Conservation (phyloP, 1,140 invertebrate species). For the Melipona quadrifasciata region DNA sequence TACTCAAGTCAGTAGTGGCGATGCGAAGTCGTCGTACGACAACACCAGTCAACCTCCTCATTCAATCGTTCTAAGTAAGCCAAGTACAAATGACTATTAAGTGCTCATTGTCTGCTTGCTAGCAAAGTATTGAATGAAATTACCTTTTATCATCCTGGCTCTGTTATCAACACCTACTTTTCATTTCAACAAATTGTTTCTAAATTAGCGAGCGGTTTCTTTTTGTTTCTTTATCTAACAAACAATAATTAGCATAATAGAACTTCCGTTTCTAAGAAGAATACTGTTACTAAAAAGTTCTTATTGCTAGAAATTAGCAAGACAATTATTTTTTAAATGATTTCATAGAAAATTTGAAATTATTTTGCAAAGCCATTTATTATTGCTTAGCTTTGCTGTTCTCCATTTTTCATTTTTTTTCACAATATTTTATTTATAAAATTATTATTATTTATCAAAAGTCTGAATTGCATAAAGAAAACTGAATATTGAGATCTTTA, state of each 20-base stretch:
- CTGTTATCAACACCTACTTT: not conserved
- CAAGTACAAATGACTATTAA: conserved; percentile 38
- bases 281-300: not conserved
- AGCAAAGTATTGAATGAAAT: conserved; percentile 41
- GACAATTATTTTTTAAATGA: not conserved
- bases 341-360: not conserved
- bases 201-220: not conserved
- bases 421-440: no score
- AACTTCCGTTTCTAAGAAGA: not conserved
- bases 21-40: conserved; percentile 47
- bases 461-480: no score
- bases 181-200: not conserved
- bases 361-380: not conserved
- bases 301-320: not conserved
- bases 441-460: no score
- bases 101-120: conserved; percentile 31
- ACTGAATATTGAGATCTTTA: no score
- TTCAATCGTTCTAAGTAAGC: conserved; percentile 48
- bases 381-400: not conserved
- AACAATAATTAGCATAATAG: not conserved
- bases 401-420: no score
- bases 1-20: conserved; percentile 24
- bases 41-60: conserved; percentile 14
- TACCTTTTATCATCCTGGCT: not conserved
- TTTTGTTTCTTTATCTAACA: not conserved